These are phyloP conservation scores for Pungitius pungitius DNA, from an alignment of 2,113 vertebrate species.

Conservation along the genomic window DNA sequence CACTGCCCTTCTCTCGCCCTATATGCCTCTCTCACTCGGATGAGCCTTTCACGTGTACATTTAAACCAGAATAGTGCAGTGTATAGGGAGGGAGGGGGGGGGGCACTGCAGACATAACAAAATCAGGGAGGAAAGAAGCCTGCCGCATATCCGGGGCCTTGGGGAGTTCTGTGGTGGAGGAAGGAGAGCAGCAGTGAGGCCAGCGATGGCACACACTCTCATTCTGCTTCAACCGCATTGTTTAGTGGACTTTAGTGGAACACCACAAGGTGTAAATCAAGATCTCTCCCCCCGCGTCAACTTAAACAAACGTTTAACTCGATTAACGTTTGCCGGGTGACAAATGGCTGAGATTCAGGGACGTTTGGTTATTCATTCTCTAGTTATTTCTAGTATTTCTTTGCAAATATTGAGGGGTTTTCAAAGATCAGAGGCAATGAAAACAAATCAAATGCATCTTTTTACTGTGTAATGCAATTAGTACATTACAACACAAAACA, in stretches of 20 bases:
- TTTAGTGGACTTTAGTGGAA: constrained; percentile 31
- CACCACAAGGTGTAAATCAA: constrained; percentile 3
- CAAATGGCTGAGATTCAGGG: background rate
- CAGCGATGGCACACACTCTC: constrained; percentile 66
- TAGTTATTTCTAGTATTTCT: background rate
- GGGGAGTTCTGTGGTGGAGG: constrained; percentile 34
- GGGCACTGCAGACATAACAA: constrained; percentile 72
- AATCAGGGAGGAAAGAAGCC: constrained; percentile 55
- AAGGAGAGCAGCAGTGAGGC: constrained; percentile 20
- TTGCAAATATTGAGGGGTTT: background rate
- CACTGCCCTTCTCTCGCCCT: constrained; percentile 7
- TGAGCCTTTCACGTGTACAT: constrained; percentile 42
- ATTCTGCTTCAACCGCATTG: constrained; percentile 52
- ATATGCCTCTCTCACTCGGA: constrained; percentile 8
- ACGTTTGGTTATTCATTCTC: background rate
- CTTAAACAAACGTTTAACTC: background rate
- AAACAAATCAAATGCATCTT: background rate
- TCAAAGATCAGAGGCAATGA: background rate
- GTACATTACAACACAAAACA: constrained; percentile 14
- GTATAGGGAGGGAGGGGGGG: constrained; percentile 14
- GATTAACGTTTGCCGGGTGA: constrained; percentile 5
- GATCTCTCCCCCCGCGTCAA: background rate
- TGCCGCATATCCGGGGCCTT: constrained; percentile 50
- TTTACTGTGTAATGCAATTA: constrained; percentile 1
- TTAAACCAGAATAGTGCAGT: constrained; percentile 69